Evolutionary conservation across 2,888 invertebrate genomes (phyloP), one percentile per base, ranked within the genome.

Genomic region (Syritta pipiens): DNA sequence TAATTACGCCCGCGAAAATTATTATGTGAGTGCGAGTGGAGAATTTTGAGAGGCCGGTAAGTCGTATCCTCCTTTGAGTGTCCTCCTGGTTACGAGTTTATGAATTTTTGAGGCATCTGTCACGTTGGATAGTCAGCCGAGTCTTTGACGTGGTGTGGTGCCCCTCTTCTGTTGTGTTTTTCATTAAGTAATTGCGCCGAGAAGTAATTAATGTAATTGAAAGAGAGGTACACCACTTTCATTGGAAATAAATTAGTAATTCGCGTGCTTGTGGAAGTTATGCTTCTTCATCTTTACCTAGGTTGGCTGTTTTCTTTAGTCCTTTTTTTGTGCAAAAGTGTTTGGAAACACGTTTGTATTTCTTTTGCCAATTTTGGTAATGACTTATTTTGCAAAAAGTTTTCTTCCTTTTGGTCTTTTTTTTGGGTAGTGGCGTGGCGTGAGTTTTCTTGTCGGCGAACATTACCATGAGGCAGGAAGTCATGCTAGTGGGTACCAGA

Each of bases 1-100:
- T 79, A 79, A 81, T 81, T 68, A 68, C 49, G 55, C 22, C 59
- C 12, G 12, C 48, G 42, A 20, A 57, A 65, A 62, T 76, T 24
- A 62, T 55, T 75, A 37, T 17, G 37, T 2, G 14, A 5, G 10
- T 2, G 12, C 3, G 10, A 1, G 10, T 14, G 30, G 7, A 10
- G 10, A 12, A 17, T 12, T 14, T n/a, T 6, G 17, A 37, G 10
- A 17, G 19, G n/a, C 19, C 37, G 37, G 19, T 17, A 37, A 17
- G 19, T 9, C 17, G 22, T n/a, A n/a, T n/a, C n/a, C n/a, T n/a
- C n/a, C 17, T 22, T 46, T 46, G 9, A 19, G 42, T 14, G 1
- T 10, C 14, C 7, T 4, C 1, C 7, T 9, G 14, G 12, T n/a
- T n/a, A 28, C 7, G 28, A 28, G 28, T 14, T 46, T 46, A 7